Evolutionary conservation across 2,113 vertebrate genomes (phyloP).

Genomic region (Serilophus lunatus): DNA sequence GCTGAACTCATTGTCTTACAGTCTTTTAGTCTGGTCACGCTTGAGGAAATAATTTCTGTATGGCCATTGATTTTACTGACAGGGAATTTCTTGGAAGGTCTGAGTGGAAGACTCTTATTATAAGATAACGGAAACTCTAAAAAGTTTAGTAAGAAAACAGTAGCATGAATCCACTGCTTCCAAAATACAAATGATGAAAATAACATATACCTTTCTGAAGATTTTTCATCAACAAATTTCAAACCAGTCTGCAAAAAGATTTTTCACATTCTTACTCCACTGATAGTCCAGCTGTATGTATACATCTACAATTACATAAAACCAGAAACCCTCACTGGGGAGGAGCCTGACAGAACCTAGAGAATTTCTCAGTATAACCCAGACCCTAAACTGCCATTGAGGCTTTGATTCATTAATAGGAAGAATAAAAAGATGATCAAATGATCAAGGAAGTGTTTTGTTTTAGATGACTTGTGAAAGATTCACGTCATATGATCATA

Average conservation of each 20-base stretch:
- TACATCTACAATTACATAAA: not conserved
- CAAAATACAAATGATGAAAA: not conserved
- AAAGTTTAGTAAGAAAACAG: not conserved
- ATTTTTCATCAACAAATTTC: not conserved
- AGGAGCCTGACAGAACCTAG: not conserved
- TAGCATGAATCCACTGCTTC: not conserved
- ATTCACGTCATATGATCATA: not conserved
- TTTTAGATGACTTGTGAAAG: too few relatives aligned
- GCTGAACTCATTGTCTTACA: not conserved
- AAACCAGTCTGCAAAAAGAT: not conserved
- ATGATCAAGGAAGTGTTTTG: too few relatives aligned
- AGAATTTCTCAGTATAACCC: not conserved
- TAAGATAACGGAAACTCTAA: not conserved
- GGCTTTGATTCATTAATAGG: not conserved
- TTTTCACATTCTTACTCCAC: not conserved
- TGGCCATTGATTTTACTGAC: not conserved
- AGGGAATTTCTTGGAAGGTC: not conserved
- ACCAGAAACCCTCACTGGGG: not conserved
- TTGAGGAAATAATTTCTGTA: not conserved
- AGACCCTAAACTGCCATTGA: not conserved
- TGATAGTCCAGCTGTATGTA: not conserved
- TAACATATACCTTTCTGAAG: not conserved
- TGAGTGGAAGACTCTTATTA: not conserved
- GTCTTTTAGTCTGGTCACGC: not conserved
- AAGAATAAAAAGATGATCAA: not conserved